A percentile compares a stretch with the other conserved stretches of the same genome.
These are phyloP conservation scores for Alligator sinensis DNA, from an alignment of 2,113 vertebrate genomes.

Conservation along the genomic window DNA sequence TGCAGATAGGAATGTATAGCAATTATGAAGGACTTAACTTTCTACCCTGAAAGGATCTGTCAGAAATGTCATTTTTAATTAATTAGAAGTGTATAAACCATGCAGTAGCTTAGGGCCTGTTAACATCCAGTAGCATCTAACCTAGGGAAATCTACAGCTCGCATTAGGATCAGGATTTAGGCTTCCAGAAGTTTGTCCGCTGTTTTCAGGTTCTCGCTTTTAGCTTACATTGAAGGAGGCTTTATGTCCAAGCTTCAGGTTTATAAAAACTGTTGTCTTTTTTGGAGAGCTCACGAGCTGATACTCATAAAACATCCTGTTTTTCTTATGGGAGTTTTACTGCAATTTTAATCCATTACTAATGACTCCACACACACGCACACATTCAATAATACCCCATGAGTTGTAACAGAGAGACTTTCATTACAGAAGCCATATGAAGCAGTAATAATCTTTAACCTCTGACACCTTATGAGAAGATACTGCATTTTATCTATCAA, in stretches of 20 bases:
- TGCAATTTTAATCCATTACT: conserved; percentile 35
- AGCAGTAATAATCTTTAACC: conserved; percentile 65
- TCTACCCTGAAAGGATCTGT: conserved; percentile 9
- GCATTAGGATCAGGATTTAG: background rate
- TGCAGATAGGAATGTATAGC: background rate
- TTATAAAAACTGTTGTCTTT: background rate
- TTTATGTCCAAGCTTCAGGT: background rate
- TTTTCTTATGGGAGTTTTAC: conserved; percentile 47
- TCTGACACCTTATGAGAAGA: conserved; percentile 38
- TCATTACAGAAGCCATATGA: conserved; percentile 48
- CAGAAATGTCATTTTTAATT: conserved; percentile 41
- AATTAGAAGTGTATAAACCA: background rate
- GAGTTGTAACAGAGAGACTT: conserved; percentile 49
- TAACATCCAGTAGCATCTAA: background rate
- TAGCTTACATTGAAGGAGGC: background rate
- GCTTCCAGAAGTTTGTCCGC: background rate
- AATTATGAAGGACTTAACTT: background rate
- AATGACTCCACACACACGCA: conserved; percentile 8
- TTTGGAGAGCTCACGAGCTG: background rate
- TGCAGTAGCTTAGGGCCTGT: background rate
- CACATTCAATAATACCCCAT: conserved; percentile 22
- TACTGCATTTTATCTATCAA: conserved; percentile 45
- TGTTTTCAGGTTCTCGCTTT: background rate
- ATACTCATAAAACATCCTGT: conserved; percentile 12
- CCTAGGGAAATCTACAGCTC: background rate